Conservation (phyloP, 37 sponge, comb jelly and placozoan genomes). For the Eunapius fragilis region DNA sequence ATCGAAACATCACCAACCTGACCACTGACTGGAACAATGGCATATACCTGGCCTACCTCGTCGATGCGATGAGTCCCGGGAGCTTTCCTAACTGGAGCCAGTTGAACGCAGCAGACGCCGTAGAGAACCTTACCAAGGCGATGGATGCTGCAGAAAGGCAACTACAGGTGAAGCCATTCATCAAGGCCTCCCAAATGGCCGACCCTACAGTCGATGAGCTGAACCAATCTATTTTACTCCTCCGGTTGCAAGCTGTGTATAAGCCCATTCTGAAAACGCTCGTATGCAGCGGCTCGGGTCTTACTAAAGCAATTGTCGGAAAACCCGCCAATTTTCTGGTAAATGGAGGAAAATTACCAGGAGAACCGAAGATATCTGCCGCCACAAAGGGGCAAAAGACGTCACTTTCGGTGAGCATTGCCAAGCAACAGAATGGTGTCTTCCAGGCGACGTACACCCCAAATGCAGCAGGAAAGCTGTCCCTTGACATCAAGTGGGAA, state of each 20-base stretch:
- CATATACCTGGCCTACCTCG: conserved; percentile 73
- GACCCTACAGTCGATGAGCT: conserved; percentile 88
- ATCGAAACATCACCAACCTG: conserved; percentile 74
- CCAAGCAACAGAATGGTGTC: conserved; percentile 8
- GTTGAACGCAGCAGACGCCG: conserved; percentile 60
- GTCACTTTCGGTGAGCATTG: conserved; percentile 11
- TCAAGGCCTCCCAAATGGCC: conserved; percentile 71
- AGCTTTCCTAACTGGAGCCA: conserved; percentile 61
- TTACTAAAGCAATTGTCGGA: conserved; percentile 67
- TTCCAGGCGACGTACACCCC: conserved; percentile 69
- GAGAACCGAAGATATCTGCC: conserved; percentile 50
- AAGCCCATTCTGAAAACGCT: conserved; percentile 51
- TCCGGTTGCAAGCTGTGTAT: conserved; percentile 62
- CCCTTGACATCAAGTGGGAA: conserved; percentile 69
- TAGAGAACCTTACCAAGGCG: conserved; percentile 62
- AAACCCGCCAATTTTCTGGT: conserved; percentile 52
- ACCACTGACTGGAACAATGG: conserved; percentile 88
- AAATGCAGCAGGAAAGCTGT: conserved; percentile 34
- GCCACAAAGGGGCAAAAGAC: conserved; percentile 3
- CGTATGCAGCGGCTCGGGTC: conserved; percentile 52
- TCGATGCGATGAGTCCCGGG: conserved; percentile 68
- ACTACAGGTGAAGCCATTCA: conserved; percentile 62
- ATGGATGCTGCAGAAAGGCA: conserved; percentile 68
- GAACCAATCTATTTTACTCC: conserved; percentile 64
- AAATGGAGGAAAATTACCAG: conserved; percentile 48